These are phyloP conservation scores for Phaenicophaeus curvirostris DNA, from an alignment of 2,797 vertebrate genomes.

Conservation along the genomic window DNA sequence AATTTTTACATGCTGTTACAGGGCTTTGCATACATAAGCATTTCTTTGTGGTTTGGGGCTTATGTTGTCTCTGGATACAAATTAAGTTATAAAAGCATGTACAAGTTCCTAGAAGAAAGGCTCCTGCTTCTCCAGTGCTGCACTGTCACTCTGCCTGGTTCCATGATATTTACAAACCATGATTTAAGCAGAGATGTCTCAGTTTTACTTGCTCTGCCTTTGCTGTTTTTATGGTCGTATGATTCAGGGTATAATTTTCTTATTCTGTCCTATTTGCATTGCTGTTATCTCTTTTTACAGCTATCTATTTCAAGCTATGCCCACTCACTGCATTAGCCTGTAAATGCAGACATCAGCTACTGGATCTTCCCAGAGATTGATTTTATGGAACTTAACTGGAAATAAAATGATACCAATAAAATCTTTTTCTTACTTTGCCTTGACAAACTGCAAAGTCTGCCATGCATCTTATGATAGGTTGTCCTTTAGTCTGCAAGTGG, in stretches of 20 bases:
- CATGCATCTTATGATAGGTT: constrained; percentile 2
- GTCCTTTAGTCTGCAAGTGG: not conserved
- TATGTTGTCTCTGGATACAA: not conserved
- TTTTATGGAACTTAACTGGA: constrained; percentile 57
- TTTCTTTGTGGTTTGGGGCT: not conserved
- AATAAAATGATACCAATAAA: constrained; percentile 67
- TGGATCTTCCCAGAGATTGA: constrained; percentile 52
- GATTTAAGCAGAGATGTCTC: not conserved
- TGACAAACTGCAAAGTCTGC: constrained; percentile 21
- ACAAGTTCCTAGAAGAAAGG: not conserved
- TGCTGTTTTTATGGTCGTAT: constrained; percentile 42
- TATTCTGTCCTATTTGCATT: constrained; percentile 55
- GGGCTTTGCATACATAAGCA: not conserved
- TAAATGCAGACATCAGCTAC: constrained; percentile 35
- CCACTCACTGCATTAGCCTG: not conserved
- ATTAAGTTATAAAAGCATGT: not conserved
- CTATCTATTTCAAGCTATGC: constrained; percentile 13
- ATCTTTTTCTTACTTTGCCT: constrained; percentile 33
- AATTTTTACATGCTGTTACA: not conserved
- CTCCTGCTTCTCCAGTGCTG: not conserved
- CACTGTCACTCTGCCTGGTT: not conserved
- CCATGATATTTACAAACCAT: not conserved
- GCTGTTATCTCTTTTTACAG: constrained; percentile 39
- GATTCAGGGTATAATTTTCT: constrained; percentile 33
- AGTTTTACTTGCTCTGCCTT: not conserved